Evolutionary conservation across 2,888 invertebrate genomes (phyloP).

Genomic region (Leistus spinibarbis): DNA sequence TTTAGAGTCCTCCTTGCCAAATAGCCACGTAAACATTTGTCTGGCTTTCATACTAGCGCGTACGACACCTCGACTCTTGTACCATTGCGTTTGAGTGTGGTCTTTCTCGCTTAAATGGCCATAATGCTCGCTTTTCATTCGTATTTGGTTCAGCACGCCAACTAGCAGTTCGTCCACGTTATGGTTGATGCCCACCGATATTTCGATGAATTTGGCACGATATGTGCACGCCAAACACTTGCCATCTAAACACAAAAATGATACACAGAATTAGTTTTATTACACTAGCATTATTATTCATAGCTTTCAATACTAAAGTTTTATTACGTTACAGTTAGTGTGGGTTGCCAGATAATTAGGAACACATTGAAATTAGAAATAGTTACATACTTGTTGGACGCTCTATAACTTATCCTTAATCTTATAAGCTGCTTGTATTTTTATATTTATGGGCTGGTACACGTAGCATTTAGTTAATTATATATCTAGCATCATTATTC

Average conservation of each 20-base stretch:
- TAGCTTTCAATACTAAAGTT: too few relatives aligned
- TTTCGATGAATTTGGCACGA: slow-evolving; percentile 92
- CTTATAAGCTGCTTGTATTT: too few relatives aligned
- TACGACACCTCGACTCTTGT: slow-evolving; percentile 82
- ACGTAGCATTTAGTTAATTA: too few relatives aligned
- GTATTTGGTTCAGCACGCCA: slow-evolving; percentile 89
- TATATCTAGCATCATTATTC: too few relatives aligned
- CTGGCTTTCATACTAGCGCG: slow-evolving; percentile 88
- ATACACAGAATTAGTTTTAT: neutral
- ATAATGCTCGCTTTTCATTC: slow-evolving; percentile 75
- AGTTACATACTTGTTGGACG: too few relatives aligned
- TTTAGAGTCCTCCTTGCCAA: slow-evolving; percentile 89
- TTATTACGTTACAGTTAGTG: too few relatives aligned
- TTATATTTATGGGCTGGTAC: too few relatives aligned
- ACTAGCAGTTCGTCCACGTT: slow-evolving; percentile 95
- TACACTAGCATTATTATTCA: slow-evolving; percentile 19
- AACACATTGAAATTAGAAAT: too few relatives aligned
- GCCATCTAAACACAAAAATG: slow-evolving; percentile 76
- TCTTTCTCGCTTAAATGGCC: slow-evolving; percentile 48
- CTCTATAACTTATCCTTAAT: too few relatives aligned
- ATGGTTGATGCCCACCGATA: slow-evolving; percentile 95
- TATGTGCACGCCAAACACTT: slow-evolving; percentile 90
- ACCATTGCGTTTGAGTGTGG: slow-evolving; percentile 68
- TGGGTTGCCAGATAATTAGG: too few relatives aligned
- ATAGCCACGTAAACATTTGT: slow-evolving; percentile 90